Percentiles rank a stretch among this genome's conserved stretches.
Conservation (phyloP, 1,140 invertebrate genomes). For the Meloidogyne hapla region DNA sequence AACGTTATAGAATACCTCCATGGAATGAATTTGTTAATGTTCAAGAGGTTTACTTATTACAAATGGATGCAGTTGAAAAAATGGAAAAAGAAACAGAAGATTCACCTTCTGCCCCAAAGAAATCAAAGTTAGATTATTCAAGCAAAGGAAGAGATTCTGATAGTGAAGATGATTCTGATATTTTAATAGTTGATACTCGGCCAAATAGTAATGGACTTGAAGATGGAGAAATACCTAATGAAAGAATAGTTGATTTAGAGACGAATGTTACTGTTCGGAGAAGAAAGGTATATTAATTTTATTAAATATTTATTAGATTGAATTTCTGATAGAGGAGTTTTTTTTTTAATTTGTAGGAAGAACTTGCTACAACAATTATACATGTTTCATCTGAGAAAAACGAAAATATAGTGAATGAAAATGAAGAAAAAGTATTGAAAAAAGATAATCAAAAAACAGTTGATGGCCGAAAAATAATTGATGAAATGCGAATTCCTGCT, state of each 20-base stretch:
- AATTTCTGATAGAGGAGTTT: too few species aligned
- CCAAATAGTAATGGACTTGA: neutral
- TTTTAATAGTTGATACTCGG: conserved; percentile 1
- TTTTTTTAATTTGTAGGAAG: neutral
- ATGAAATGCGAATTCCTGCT: neutral
- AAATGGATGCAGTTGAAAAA: neutral
- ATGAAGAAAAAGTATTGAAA: neutral
- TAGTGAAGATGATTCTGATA: neutral
- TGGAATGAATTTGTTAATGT: neutral
- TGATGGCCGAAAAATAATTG: neutral
- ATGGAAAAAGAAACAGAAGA: neutral
- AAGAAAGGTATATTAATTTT: neutral
- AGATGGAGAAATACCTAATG: conserved; percentile 1
- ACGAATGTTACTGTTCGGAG: neutral
- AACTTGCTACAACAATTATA: neutral
- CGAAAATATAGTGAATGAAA: neutral
- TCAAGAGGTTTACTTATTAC: neutral
- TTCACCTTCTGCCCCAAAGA: neutral
- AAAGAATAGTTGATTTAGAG: neutral
- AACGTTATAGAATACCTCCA: neutral
- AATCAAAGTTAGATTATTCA: neutral
- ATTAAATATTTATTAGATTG: too few species aligned
- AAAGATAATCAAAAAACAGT: neutral
- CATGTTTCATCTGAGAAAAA: neutral
- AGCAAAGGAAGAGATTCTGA: neutral